Evolutionary conservation across 2,113 vertebrate genomes (phyloP).

Genomic region (Lepisosteus oculatus): DNA sequence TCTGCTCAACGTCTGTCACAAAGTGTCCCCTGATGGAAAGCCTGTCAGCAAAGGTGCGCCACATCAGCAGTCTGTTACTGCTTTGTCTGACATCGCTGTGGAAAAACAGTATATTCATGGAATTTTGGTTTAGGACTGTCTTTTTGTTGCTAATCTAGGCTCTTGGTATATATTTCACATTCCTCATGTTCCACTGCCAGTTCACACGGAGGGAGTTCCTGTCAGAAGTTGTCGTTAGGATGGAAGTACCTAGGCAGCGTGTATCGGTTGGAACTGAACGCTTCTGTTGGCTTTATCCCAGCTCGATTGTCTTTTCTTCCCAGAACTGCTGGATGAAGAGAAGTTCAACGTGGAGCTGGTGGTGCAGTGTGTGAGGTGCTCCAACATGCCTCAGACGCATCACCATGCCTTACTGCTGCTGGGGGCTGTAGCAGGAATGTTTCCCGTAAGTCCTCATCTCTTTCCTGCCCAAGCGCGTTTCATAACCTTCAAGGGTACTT

Average conservation of each 20-base stretch:
- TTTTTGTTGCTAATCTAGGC: too few relatives aligned
- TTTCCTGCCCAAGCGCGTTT: neutral
- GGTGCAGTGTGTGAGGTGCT: constrained; percentile 85
- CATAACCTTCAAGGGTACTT: neutral
- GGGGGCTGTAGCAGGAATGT: constrained; percentile 80
- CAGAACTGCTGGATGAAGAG: constrained; percentile 84
- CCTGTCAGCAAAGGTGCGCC: constrained; percentile 65
- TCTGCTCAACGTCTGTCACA: constrained; percentile 81
- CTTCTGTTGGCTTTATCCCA: neutral
- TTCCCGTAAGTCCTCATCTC: constrained; percentile 74
- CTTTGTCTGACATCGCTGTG: too few relatives aligned
- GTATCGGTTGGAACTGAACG: neutral
- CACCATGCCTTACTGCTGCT: constrained; percentile 91
- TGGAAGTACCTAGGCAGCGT: too few relatives aligned
- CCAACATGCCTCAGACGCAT: constrained; percentile 90
- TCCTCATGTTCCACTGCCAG: too few relatives aligned
- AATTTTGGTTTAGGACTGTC: too few relatives aligned
- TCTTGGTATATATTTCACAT: too few relatives aligned
- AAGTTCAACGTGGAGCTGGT: constrained; percentile 93
- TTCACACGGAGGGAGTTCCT: too few relatives aligned
- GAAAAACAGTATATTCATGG: too few relatives aligned
- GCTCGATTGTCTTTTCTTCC: neutral
- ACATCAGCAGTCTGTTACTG: too few relatives aligned
- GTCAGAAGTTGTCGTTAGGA: too few relatives aligned
- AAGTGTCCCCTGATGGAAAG: constrained; percentile 66